phyloP scores from a whole-genome alignment of 2,113 vertebrate genomes.

The Cyprinus carpio region DNA sequence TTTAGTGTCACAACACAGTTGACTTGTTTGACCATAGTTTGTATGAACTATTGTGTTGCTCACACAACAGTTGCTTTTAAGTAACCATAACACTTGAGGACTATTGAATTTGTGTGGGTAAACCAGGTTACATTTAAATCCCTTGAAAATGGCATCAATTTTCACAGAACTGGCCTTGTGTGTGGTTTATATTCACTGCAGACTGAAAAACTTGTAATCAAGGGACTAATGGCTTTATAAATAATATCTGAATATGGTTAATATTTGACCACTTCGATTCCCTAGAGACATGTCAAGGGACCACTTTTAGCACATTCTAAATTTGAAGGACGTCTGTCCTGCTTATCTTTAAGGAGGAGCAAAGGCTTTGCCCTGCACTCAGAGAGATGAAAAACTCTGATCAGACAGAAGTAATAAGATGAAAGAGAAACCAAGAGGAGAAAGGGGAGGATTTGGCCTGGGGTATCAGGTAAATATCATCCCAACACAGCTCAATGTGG shows the following conservation, averaged over 20 bases:
- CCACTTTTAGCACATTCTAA: neutral
- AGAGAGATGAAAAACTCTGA: constrained; percentile 57
- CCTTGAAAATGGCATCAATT: neutral
- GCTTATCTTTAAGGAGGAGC: constrained; percentile 27
- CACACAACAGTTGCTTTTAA: constrained; percentile 42
- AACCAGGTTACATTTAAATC: constrained; percentile 15
- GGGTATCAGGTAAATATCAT: constrained; percentile 67
- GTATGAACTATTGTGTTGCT: constrained; percentile 21
- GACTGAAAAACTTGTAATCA: constrained; percentile 4
- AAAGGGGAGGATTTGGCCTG: constrained; percentile 34
- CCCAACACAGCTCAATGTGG: constrained; percentile 65
- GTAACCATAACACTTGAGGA: neutral
- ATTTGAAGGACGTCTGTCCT: constrained; percentile 3
- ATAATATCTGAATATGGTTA: neutral
- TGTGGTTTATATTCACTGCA: constrained; percentile 13
- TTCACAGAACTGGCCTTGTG: neutral
- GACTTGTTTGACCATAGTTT: constrained; percentile 33
- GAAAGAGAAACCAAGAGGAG: constrained; percentile 11
- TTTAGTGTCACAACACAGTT: constrained; percentile 42
- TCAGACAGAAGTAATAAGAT: constrained; percentile 35
- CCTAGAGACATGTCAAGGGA: neutral
- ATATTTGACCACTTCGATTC: neutral
- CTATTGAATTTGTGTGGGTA: neutral
- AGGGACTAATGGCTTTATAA: neutral
- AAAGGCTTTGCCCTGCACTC: constrained; percentile 19